phyloP scores from a whole-genome alignment of 2,113 vertebrate species.

The Oriolus oriolus region DNA sequence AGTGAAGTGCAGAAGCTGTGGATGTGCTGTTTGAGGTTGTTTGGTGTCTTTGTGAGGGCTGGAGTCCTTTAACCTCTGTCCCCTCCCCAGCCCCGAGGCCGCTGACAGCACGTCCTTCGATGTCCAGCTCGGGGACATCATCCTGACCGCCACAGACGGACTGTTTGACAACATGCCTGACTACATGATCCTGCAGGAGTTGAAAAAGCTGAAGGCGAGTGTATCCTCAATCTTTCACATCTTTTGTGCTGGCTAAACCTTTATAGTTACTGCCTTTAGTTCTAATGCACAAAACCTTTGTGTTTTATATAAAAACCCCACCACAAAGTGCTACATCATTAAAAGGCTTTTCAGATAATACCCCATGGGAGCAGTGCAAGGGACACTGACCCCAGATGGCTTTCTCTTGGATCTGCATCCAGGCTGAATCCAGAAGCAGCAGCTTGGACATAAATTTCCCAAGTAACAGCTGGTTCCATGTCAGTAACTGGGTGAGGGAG shows the following conservation, averaged over 20 bases:
- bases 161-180: conserved; percentile 99
- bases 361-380: background rate
- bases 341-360: background rate
- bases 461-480: background rate
- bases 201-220: conserved; percentile 93
- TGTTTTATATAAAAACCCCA: background rate
- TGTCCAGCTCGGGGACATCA: conserved; percentile 96
- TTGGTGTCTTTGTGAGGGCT: background rate
- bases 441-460: background rate
- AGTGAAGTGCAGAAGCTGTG: background rate
- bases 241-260: background rate
- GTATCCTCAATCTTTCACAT: accelerated
- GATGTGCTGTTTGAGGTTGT: background rate
- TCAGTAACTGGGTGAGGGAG: background rate
- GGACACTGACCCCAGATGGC: background rate
- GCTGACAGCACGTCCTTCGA: conserved; percentile 97
- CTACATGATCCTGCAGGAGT: conserved; percentile 98
- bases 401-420: background rate
- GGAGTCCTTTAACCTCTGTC: background rate
- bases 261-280: accelerated
- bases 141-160: conserved; percentile 93
- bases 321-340: accelerated
- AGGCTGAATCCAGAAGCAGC: background rate
- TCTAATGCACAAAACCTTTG: accelerated
- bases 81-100: conserved; percentile 84